Conservation (phyloP, 2,888 invertebrate genomes). For the Formica aserva region DNA sequence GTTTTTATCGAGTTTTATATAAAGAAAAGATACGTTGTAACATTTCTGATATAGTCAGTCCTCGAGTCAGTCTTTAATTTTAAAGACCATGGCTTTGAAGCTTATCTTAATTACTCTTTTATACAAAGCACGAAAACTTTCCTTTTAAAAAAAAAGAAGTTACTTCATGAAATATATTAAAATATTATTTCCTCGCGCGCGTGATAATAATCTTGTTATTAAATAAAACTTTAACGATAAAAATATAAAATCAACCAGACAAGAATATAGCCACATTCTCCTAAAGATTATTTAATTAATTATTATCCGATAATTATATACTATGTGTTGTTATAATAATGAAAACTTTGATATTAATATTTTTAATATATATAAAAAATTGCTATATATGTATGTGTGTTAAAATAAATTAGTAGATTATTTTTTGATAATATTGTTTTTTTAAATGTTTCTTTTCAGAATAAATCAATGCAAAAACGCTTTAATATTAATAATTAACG, state of each 20-base stretch:
- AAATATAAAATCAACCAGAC: background rate
- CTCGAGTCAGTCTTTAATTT: background rate
- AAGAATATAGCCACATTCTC: background rate
- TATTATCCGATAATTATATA: background rate
- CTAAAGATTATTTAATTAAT: conserved; percentile 5
- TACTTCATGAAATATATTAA: conserved; percentile 6
- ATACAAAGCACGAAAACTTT: conserved; percentile 29
- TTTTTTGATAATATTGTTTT: background rate
- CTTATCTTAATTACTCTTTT: conserved; percentile 6
- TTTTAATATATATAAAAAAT: background rate
- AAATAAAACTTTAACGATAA: conserved; percentile 32
- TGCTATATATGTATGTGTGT: background rate
- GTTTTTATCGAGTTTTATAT: background rate
- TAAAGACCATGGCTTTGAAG: background rate
- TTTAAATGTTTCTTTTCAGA: background rate
- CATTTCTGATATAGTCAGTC: background rate
- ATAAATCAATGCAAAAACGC: background rate
- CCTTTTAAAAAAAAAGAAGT: background rate
- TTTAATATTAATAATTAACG: background rate
- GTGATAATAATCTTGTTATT: background rate
- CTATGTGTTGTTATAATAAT: background rate
- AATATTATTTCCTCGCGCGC: background rate
- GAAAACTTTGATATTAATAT: background rate
- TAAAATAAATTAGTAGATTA: background rate
- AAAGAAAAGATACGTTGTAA: background rate